These are phyloP conservation scores for Mallotus villosus DNA, from an alignment of 2,797 vertebrate species.

Conservation along the genomic window DNA sequence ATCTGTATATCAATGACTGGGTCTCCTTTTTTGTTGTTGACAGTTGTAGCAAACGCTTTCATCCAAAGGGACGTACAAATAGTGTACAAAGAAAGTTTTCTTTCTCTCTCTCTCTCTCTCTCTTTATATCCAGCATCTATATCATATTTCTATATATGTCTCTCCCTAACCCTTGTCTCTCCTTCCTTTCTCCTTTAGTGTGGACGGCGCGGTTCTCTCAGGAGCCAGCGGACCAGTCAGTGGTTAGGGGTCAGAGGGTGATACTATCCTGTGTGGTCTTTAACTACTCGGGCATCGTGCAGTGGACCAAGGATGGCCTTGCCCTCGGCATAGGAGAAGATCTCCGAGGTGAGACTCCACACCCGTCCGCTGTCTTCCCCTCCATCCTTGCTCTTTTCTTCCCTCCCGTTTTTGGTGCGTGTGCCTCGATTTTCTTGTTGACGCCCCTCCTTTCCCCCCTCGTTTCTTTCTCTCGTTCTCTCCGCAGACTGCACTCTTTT, in stretches of 20 bases:
- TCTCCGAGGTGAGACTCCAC: slow-evolving; percentile 81
- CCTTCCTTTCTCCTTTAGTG: slow-evolving; percentile 53
- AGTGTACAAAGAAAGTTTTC: background rate
- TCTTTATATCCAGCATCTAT: background rate
- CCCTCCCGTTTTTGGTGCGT: no score
- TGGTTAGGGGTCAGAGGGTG: slow-evolving; percentile 88
- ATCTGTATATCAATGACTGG: background rate
- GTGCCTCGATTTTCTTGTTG: background rate
- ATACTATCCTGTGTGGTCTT: slow-evolving; percentile 90
- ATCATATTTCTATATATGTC: background rate
- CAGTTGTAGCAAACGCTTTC: background rate
- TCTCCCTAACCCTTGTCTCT: background rate
- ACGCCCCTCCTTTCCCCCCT: background rate
- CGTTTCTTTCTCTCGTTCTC: slow-evolving; percentile 1
- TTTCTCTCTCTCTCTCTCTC: no score
- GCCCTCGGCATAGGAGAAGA: slow-evolving; percentile 92
- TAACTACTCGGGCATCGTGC: slow-evolving; percentile 95
- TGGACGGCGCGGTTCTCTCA: slow-evolving; percentile 87
- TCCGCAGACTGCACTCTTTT: background rate
- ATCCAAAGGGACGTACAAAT: background rate
- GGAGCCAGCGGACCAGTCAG: slow-evolving; percentile 92
- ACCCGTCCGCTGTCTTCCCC: background rate
- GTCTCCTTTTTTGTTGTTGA: background rate
- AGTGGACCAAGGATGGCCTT: slow-evolving; percentile 97
- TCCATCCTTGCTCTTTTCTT: background rate